phyloP scores from a whole-genome alignment of 2,888 invertebrate species.

The Amiota mariae region DNA sequence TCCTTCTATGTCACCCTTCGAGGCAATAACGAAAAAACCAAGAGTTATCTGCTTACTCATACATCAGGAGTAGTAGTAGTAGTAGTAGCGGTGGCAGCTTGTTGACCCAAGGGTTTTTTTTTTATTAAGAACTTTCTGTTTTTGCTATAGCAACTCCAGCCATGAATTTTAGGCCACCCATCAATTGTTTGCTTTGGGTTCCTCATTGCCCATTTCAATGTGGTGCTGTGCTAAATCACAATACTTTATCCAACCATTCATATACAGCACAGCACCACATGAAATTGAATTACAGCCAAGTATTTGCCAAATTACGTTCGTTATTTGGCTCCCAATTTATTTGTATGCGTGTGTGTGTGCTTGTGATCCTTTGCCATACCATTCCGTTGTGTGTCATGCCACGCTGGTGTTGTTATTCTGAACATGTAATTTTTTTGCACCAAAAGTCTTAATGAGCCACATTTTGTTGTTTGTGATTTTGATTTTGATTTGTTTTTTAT shows the following conservation, averaged over 20 bases:
- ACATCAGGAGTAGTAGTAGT: not conserved
- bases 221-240: constrained; percentile 1
- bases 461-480: constrained; percentile 36
- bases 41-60: too few species aligned
- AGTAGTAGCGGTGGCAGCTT: not conserved
- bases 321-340: constrained; percentile 39
- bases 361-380: constrained; percentile 14
- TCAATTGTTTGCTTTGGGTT: constrained; percentile 8
- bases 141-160: not conserved
- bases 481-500: too few species aligned
- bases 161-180: not conserved
- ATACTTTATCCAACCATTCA: too few species aligned
- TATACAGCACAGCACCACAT: not conserved
- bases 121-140: too few species aligned
- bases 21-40: too few species aligned
- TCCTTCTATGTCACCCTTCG: not conserved
- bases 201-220: constrained; percentile 15
- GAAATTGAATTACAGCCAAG: constrained; percentile 68
- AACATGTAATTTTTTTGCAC: constrained; percentile 30
- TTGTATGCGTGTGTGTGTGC: not conserved
- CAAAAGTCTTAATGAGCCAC: constrained; percentile 42
- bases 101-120: constrained; percentile 9
- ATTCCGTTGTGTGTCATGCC: not conserved
- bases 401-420: constrained; percentile 34
- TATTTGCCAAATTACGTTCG: constrained; percentile 61